These are phyloP conservation scores for Aphidius ervi DNA, from an alignment of 1,140 invertebrate species.

Conservation along the genomic window DNA sequence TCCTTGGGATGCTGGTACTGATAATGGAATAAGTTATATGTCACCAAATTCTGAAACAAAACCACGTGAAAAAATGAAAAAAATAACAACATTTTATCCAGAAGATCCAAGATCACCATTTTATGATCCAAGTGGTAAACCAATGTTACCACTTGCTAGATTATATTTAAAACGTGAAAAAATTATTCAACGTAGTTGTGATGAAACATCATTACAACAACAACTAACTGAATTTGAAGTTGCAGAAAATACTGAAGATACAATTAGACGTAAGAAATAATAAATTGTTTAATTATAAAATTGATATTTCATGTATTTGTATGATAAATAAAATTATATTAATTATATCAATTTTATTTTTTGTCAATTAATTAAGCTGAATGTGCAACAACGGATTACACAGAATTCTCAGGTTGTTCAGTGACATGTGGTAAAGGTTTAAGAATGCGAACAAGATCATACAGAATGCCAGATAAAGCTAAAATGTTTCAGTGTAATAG, in stretches of 20 bases:
- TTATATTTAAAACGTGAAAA: constrained; percentile 68
- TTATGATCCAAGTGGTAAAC: constrained; percentile 70
- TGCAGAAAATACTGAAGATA: constrained; percentile 70
- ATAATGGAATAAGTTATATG: constrained; percentile 90
- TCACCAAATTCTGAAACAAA: constrained; percentile 80
- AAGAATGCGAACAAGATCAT: constrained; percentile 72
- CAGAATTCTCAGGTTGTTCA: constrained; percentile 74
- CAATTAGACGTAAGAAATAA: constrained; percentile 61
- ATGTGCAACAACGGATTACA: constrained; percentile 72
- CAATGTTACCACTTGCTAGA: constrained; percentile 79
- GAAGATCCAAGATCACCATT: constrained; percentile 88
- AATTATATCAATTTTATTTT: constrained; percentile 3
- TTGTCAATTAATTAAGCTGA: constrained; percentile 57
- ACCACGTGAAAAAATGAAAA: constrained; percentile 82
- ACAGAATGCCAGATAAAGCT: constrained; percentile 73
- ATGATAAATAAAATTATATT: neutral
- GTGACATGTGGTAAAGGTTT: constrained; percentile 86
- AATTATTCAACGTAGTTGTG: constrained; percentile 68
- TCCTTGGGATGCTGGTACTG: constrained; percentile 93
- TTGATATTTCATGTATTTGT: neutral
- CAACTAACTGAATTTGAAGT: constrained; percentile 57
- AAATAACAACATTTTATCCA: constrained; percentile 82
- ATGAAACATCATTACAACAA: constrained; percentile 61
- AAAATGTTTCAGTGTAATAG: constrained; percentile 72
- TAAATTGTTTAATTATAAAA: neutral